Base-by-base conservation (phyloP, 53 echinoderm and acorn worm genomes). In the Patiria pectinifera region DNA sequence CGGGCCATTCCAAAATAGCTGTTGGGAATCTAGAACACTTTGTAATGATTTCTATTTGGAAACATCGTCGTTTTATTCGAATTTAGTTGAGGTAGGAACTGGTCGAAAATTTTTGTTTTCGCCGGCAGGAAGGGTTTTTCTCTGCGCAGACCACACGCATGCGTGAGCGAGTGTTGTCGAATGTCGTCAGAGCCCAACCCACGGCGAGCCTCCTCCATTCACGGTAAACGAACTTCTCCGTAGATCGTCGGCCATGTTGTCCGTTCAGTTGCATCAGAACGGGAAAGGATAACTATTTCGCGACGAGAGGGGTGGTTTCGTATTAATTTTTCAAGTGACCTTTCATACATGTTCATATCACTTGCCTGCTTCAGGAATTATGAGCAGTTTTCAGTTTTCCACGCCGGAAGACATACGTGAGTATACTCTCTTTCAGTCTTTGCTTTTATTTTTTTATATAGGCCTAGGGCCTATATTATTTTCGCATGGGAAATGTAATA, bases 101-200 rank as follows among this genome's bases (percentile, higher is more conserved):
- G 13, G 47, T 15, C 13, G 46, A 78, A 11, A 12, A 46, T 66
- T 11, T 0, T 6, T 46, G 16, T 44, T 45, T 78, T 46, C 47
- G 13, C 66, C 10, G 15, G 66, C 19, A 15, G 66, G 13, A 14
- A 16, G 19, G 66, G 12, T 18, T 53, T 53, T 53, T 66, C 66
- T 18, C 66, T 0, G 19, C 66, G 66, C 19, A 66, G 19, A 66
- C 14, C 6, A 66, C 45, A 46, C 45, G 79, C 45, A 78, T 78
- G 45, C 79, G 79, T 78, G 9, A 8, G 79, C 46, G 9, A 8
- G 76, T n/a, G 35, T 24, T n/a, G 76, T 10, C 21, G 21, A 14
- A 35, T 77, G 77, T 77, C 47, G 79, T 78, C 47, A 78, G 79
- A 46, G 79, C 21, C 79, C 79, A 78, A 11, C 79, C 79, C 79